These are phyloP conservation scores for Zosterops borbonicus DNA, from an alignment of 2,113 vertebrate species.

Conservation along the genomic window DNA sequence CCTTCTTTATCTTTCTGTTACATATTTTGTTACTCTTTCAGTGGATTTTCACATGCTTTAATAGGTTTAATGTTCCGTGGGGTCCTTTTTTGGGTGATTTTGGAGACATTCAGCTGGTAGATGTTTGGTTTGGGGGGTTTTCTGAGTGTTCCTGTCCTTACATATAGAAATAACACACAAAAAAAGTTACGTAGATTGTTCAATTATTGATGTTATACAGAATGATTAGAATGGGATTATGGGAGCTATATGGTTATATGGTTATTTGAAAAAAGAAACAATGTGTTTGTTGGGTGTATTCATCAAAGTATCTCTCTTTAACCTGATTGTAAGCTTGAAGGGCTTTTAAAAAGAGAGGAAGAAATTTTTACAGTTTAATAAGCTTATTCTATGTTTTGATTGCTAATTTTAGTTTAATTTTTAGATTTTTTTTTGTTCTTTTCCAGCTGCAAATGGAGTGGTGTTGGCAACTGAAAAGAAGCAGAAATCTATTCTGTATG, in stretches of 20 bases:
- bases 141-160: neutral
- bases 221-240: neutral
- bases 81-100: neutral
- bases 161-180: neutral
- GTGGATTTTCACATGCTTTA: neutral
- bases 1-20: neutral
- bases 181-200: neutral
- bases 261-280: neutral
- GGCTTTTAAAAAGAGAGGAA: neutral
- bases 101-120: neutral
- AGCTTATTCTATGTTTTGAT: neutral
- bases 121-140: neutral
- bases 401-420: neutral
- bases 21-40: neutral
- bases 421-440: neutral
- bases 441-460: slow-evolving; percentile 93
- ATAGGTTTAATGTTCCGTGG: neutral
- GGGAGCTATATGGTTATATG: neutral
- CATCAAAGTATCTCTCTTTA: neutral
- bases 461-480: slow-evolving; percentile 98
- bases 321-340: neutral
- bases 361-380: neutral
- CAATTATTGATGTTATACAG: neutral
- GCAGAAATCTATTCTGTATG: slow-evolving; percentile 97
- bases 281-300: neutral